These are phyloP conservation scores for Calliopum simillimum DNA, from an alignment of 2,888 invertebrate genomes.

Conservation along the genomic window DNA sequence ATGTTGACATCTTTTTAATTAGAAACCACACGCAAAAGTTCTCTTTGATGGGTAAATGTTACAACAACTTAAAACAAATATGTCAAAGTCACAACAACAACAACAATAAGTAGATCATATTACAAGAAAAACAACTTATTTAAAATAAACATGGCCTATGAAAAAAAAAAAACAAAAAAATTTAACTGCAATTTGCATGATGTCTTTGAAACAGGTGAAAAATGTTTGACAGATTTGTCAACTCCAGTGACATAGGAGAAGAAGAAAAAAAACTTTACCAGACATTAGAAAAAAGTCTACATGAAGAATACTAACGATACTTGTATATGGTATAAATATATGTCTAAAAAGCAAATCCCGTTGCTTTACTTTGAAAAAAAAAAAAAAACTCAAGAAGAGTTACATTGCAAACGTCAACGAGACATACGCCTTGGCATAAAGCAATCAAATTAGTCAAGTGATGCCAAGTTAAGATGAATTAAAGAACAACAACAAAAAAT, in stretches of 20 bases:
- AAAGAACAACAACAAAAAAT: not conserved
- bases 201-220: constrained; percentile 15
- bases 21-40: too few relatives aligned
- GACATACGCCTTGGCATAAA: too few relatives aligned
- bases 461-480: constrained; percentile 11
- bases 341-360: not conserved
- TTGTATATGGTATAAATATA: too few relatives aligned
- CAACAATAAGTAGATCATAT: constrained; percentile 9
- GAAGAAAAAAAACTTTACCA: too few relatives aligned
- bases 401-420: too few relatives aligned
- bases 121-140: not conserved
- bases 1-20: too few relatives aligned
- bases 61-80: too few relatives aligned
- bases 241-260: too few relatives aligned
- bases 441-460: constrained; percentile 30
- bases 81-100: too few relatives aligned
- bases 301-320: not conserved
- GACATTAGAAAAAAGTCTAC: not conserved
- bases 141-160: not conserved
- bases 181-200: not conserved
- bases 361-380: not conserved
- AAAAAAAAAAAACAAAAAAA: constrained; percentile 2
- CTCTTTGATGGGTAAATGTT: too few relatives aligned
- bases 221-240: constrained; percentile 26
- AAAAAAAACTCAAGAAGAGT: too few relatives aligned